Conservation (phyloP, 2,797 vertebrate species). For the Nannoperca australis region DNA sequence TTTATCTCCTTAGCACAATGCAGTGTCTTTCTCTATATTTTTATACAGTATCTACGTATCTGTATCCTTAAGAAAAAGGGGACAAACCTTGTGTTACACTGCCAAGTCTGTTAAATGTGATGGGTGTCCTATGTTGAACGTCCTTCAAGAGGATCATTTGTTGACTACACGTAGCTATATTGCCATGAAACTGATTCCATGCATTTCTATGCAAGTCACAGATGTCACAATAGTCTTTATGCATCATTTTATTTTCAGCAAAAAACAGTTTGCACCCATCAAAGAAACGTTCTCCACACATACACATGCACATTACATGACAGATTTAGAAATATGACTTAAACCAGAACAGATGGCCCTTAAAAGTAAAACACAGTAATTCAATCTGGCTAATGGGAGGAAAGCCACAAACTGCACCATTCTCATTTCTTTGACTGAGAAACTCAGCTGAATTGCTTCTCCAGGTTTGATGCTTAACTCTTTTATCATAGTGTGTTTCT, state of each 20-base stretch:
- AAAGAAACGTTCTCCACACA: slow-evolving; percentile 62
- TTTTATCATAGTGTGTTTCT: slow-evolving; percentile 83
- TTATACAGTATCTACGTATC: slow-evolving; percentile 35
- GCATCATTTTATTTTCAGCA: slow-evolving; percentile 71
- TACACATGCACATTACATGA: slow-evolving; percentile 64
- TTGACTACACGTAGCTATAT: slow-evolving; percentile 28
- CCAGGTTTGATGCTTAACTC: slow-evolving; percentile 80
- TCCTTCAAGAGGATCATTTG: slow-evolving; percentile 46
- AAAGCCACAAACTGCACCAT: slow-evolving; percentile 85
- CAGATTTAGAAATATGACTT: slow-evolving; percentile 84
- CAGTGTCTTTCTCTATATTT: slow-evolving; percentile 40
- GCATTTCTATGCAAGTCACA: slow-evolving; percentile 55
- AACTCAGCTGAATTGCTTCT: slow-evolving; percentile 82
- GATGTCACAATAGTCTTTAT: slow-evolving; percentile 71
- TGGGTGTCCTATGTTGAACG: slow-evolving; percentile 44
- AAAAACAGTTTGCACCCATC: slow-evolving; percentile 68
- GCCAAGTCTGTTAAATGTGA: slow-evolving; percentile 37
- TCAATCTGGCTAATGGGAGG: slow-evolving; percentile 86
- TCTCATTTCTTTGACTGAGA: slow-evolving; percentile 82
- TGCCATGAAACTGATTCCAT: slow-evolving; percentile 20
- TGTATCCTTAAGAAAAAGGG: slow-evolving; percentile 30
- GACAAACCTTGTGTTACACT: slow-evolving; percentile 20
- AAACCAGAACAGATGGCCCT: slow-evolving; percentile 86
- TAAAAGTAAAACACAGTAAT: slow-evolving; percentile 86
- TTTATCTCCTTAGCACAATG: slow-evolving; percentile 57